Evolutionary conservation across 2,797 vertebrate genomes (phyloP), one percentile per base, ranked within the genome.

Genomic region (Malurus leucopterus): DNA sequence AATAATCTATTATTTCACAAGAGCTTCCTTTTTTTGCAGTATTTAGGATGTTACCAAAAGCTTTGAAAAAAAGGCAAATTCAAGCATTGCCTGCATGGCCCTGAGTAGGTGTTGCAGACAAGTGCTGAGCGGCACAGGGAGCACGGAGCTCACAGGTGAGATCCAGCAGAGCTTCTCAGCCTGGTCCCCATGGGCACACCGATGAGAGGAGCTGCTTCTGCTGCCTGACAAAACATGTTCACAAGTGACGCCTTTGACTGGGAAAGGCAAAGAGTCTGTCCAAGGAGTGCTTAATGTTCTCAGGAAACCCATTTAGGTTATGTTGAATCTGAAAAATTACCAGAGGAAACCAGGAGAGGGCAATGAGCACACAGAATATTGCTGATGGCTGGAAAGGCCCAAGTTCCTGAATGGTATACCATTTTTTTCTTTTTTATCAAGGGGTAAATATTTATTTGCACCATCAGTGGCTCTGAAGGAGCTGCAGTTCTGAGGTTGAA

Each of bases 271-370:
- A 38, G 51, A 65, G 18, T 26, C 36, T 68, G 17, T 49, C 2
- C 14, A 53, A 67, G 53, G 29, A 55, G 29, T 49, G n/a, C 44
- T 11, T 27, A 24, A 41, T 14, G n/a, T 26, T 87, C 54, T 76
- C 36, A 40, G 47, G 27, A 88, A 49, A 84, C 9, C 26, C 0
- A 2, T 64, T 81, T 84, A 8, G 9, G 20, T 1, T n/a, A 30
- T 51, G 70, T 62, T 47, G 75, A 89, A 80, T 40, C n/a, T 27
- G 21, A 61, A 94, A 91, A 74, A 53, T 86, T 97, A 95, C 93
- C 87, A 70, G 21, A 46, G 74, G 19, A 74, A 79, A 93, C 97
- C 97, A 97, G 96, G 72, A 97, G 97, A 96, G 96, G 97, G 97
- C 96, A 86, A 92, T 78, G 90, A 92, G 83, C 49, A 93, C 96